Conservation (phyloP, 2,113 vertebrate genomes). For the Entosphenus tridentatus region DNA sequence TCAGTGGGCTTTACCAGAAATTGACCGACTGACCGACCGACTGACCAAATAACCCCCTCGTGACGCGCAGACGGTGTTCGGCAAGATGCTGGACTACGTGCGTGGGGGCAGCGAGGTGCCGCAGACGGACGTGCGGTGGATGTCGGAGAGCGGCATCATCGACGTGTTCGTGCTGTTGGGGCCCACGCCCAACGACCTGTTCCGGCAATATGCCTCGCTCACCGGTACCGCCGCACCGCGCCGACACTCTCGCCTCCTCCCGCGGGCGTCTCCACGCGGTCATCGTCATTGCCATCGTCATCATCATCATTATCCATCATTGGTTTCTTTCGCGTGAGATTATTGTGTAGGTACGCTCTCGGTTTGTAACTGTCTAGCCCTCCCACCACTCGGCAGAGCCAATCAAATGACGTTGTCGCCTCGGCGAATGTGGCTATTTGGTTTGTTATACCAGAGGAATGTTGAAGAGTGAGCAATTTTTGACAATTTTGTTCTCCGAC, state of each 20-base stretch:
- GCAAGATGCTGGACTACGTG: conserved; percentile 62
- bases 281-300: neutral
- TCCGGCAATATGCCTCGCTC: conserved; percentile 51
- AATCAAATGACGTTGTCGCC: too few species aligned
- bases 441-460: too few species aligned
- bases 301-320: too few species aligned
- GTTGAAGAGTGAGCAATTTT: too few species aligned
- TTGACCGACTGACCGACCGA: too few species aligned
- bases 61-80: conserved; percentile 44
- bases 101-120: conserved; percentile 56
- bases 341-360: too few species aligned
- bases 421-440: too few species aligned
- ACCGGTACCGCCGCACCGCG: conserved; percentile 25
- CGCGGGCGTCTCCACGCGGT: neutral
- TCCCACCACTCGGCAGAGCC: too few species aligned
- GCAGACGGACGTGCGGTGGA: conserved; percentile 69
- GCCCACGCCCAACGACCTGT: conserved; percentile 33
- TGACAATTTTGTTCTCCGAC: too few species aligned
- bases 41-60: neutral
- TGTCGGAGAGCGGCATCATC: conserved; percentile 67
- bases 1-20: too few species aligned
- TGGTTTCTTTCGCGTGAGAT: too few species aligned
- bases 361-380: too few species aligned
- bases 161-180: conserved; percentile 61
- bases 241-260: neutral